A percentile compares a stretch with the other conserved stretches of the same genome.
Evolutionary conservation across 2,113 vertebrate genomes (phyloP).

Genomic region (Brienomyrus brachyistius): DNA sequence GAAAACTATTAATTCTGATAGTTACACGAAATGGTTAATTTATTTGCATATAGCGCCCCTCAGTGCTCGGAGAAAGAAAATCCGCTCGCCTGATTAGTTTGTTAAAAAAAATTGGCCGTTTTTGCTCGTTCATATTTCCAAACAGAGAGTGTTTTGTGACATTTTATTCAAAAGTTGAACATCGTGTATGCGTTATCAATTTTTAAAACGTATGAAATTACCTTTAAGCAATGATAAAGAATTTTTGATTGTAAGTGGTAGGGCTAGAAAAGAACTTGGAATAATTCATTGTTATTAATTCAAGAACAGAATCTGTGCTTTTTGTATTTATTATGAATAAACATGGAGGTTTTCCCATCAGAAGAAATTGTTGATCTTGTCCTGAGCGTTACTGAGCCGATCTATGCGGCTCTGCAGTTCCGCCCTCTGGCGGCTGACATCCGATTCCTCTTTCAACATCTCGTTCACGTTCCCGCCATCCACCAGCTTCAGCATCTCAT

Average conservation of each 20-base stretch:
- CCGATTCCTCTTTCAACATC: conserved; percentile 28
- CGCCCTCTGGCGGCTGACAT: conserved; percentile 14
- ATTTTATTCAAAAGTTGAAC: neutral
- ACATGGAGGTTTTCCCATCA: neutral
- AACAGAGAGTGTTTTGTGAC: neutral
- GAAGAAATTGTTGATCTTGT: conserved; percentile 25
- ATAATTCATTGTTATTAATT: neutral
- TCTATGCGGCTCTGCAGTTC: conserved; percentile 21
- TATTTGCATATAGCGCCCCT: neutral
- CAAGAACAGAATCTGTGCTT: neutral
- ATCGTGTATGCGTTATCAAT: neutral
- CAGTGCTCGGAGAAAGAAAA: neutral
- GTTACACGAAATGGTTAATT: neutral
- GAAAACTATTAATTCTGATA: neutral
- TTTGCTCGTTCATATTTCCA: neutral
- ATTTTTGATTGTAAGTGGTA: neutral
- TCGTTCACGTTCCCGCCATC: conserved; percentile 22
- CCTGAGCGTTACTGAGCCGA: conserved; percentile 21
- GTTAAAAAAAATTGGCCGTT: too few species aligned
- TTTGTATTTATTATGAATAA: neutral
- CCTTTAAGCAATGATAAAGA: neutral
- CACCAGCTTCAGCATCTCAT: conserved; percentile 33
- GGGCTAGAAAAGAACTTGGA: neutral
- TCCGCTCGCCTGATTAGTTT: neutral
- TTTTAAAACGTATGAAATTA: neutral